Evolutionary conservation across 2,888 invertebrate genomes (phyloP).

Genomic region (Gastrophysa polygoni): DNA sequence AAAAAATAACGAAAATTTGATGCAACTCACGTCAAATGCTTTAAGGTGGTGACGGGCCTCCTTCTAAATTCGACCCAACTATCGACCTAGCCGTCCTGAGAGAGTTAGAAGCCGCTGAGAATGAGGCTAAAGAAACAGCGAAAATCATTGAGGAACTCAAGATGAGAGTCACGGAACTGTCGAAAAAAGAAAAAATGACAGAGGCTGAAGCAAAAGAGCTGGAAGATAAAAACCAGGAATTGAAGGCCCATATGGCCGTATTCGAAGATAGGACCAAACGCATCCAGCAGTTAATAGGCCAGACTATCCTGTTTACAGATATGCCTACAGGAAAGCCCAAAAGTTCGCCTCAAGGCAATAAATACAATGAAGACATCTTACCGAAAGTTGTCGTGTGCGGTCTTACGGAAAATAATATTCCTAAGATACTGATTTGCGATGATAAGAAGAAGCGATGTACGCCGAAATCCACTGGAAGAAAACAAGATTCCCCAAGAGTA

Average conservation of each 20-base stretch:
- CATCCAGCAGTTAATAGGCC: constrained; percentile 63
- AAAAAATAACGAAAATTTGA: too few relatives aligned
- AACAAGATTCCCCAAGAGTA: constrained; percentile 13
- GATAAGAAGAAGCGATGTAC: constrained; percentile 35
- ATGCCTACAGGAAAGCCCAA: constrained; percentile 46
- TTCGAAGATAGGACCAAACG: constrained; percentile 67
- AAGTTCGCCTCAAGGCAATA: constrained; percentile 25
- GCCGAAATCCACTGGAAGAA: constrained; percentile 1
- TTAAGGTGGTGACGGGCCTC: not conserved
- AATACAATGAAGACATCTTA: constrained; percentile 52
- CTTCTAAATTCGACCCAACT: constrained; percentile 44
- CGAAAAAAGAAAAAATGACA: constrained; percentile 64
- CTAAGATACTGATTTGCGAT: constrained; percentile 63
- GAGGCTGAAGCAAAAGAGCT: constrained; percentile 64
- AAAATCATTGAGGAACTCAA: constrained; percentile 57
- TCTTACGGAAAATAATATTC: constrained; percentile 60
- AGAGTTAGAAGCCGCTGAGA: constrained; percentile 60
- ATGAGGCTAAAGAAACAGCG: constrained; percentile 59
- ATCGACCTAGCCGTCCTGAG: constrained; percentile 52
- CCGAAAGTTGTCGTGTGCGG: constrained; percentile 65
- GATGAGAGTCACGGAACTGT: constrained; percentile 52
- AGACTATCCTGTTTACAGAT: constrained; percentile 53
- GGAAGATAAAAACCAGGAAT: constrained; percentile 63
- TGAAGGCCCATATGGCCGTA: constrained; percentile 66
- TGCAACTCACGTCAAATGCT: too few relatives aligned